phyloP scores from a whole-genome alignment of 2,113 vertebrate species.

The Mohoua ochrocephala region DNA sequence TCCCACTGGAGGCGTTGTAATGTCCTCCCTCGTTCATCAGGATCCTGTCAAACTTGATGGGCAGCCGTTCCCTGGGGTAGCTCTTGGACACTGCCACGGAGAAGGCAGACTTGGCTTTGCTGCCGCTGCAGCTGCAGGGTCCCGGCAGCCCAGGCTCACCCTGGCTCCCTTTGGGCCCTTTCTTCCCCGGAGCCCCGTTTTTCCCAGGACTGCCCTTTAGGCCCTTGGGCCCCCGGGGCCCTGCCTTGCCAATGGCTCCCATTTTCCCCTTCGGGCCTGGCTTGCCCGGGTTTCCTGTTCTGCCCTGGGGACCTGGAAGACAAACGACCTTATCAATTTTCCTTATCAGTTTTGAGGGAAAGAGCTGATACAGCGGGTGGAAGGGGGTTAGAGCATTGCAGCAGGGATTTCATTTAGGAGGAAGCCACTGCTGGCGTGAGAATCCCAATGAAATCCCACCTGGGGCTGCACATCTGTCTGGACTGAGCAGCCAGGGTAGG shows the following conservation, averaged over 20 bases:
- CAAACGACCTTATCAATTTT: background rate
- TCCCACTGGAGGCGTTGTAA: slow-evolving; percentile 88
- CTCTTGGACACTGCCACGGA: slow-evolving; percentile 92
- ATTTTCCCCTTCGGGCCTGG: slow-evolving; percentile 84
- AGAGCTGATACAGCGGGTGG: background rate
- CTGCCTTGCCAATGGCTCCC: slow-evolving; percentile 86
- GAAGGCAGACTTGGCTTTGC: slow-evolving; percentile 85
- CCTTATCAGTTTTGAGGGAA: background rate
- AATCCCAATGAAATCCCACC: background rate
- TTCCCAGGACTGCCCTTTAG: slow-evolving; percentile 76
- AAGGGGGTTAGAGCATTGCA: background rate
- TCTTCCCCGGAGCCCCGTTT: slow-evolving; percentile 73
- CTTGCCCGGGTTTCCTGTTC: slow-evolving; percentile 85
- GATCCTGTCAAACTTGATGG: slow-evolving; percentile 92
- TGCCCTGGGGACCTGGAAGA: slow-evolving; percentile 78
- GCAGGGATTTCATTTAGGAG: background rate
- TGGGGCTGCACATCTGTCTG: background rate
- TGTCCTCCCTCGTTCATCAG: slow-evolving; percentile 92
- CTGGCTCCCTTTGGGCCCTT: slow-evolving; percentile 80
- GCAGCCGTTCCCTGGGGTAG: slow-evolving; percentile 89
- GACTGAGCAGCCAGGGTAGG: background rate
- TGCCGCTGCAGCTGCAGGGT: slow-evolving; percentile 80
- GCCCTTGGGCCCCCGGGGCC: slow-evolving; percentile 85
- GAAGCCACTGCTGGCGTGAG: background rate
- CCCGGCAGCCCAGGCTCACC: slow-evolving; percentile 81